These are phyloP conservation scores for Stenopsyche tienmushanensis DNA, from an alignment of 1,140 invertebrate genomes.

Conservation along the genomic window DNA sequence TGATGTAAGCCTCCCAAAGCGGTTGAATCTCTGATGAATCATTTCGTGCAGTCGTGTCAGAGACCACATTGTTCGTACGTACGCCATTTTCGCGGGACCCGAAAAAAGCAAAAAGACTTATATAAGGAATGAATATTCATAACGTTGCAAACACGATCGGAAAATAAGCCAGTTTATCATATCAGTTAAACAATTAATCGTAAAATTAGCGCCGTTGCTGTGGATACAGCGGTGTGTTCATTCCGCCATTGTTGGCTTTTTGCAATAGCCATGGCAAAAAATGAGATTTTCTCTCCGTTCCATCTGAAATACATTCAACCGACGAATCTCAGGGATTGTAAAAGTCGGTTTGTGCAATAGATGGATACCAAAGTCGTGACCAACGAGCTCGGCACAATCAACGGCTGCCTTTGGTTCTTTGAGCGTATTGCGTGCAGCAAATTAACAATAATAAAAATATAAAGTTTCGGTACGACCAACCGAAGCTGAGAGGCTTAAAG, in stretches of 20 bases:
- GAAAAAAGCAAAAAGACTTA: too few species aligned
- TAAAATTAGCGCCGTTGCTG: neutral
- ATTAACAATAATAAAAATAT: neutral
- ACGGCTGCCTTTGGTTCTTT: neutral
- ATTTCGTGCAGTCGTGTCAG: too few species aligned
- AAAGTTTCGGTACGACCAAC: neutral
- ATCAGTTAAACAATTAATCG: neutral
- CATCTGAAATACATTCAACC: conserved; percentile 1
- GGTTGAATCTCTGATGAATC: too few species aligned
- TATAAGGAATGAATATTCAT: too few species aligned
- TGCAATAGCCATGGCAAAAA: neutral
- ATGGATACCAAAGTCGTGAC: conserved; percentile 14
- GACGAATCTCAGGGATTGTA: conserved; percentile 4
- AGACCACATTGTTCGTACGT: too few species aligned
- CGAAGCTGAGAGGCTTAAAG: neutral
- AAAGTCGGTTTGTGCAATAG: conserved; percentile 15
- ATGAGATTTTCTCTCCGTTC: neutral
- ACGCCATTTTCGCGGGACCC: too few species aligned
- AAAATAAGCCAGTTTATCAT: too few species aligned
- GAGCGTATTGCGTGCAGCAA: neutral
- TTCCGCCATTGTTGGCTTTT: neutral
- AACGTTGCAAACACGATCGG: too few species aligned
- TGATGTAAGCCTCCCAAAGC: too few species aligned
- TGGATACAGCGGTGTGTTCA: neutral
- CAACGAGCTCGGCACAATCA: neutral